phyloP scores from a whole-genome alignment of 1,140 invertebrate genomes.

The Octopus sinensis region DNA sequence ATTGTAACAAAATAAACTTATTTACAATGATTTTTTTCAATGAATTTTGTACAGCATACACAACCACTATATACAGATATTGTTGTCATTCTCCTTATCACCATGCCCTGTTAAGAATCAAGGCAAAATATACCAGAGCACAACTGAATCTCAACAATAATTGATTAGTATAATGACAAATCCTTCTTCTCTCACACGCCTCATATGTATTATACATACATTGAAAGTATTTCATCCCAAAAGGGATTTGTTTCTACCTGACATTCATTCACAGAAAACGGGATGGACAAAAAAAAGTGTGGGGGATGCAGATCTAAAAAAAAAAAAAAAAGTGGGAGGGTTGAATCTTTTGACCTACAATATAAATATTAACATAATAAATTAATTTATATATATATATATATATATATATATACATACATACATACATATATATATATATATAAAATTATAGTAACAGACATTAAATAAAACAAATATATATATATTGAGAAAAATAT shows the following conservation, averaged over 20 bases:
- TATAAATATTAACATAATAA: no score
- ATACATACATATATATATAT: no score
- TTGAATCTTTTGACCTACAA: no score
- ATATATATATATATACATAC: no score
- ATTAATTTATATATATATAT: no score
- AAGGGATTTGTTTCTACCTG: background rate
- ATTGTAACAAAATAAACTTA: slow-evolving; percentile 11
- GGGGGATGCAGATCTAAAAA: no score
- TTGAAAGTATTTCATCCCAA: background rate
- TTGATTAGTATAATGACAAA: background rate
- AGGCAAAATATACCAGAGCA: background rate
- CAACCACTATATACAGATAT: slow-evolving; percentile 1
- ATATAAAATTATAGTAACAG: no score
- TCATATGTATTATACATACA: background rate
- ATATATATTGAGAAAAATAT: no score
- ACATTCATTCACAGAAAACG: background rate
- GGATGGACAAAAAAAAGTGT: no score
- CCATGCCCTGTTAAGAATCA: background rate
- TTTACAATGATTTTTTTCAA: background rate
- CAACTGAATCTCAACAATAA: background rate
- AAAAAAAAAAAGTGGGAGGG: no score
- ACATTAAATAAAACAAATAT: no score
- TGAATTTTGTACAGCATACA: slow-evolving; percentile 2
- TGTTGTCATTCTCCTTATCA: background rate
- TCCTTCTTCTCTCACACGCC: background rate